These are phyloP conservation scores for Daktulosphaira vitifoliae DNA, from an alignment of 1,140 invertebrate genomes.

Conservation along the genomic window DNA sequence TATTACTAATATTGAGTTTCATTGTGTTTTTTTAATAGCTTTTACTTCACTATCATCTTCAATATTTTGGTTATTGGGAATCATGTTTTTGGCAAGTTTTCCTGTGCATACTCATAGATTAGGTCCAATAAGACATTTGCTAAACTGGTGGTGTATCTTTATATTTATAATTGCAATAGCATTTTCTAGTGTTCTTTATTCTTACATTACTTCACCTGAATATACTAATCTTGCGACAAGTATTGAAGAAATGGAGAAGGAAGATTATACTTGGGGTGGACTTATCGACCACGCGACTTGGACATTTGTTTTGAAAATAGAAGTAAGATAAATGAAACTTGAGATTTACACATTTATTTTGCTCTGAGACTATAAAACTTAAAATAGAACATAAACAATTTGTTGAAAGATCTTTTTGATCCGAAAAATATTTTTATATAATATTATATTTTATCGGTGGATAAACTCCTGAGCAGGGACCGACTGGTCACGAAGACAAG, in stretches of 20 bases:
- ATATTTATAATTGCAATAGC: slow-evolving; percentile 14
- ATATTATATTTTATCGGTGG: no score
- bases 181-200: slow-evolving; percentile 25
- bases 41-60: neutral
- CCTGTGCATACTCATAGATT: neutral
- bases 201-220: slow-evolving; percentile 12
- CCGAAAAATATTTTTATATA: no score
- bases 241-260: slow-evolving; percentile 5
- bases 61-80: slow-evolving; percentile 20
- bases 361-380: no score
- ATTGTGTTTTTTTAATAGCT: no score
- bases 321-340: slow-evolving; percentile 10
- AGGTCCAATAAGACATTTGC: slow-evolving; percentile 16
- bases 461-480: no score
- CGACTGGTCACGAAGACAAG: no score
- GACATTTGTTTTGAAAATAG: slow-evolving; percentile 6
- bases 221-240: neutral
- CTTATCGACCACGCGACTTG: slow-evolving; percentile 8
- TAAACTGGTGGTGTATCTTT: slow-evolving; percentile 31
- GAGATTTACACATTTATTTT: no score
- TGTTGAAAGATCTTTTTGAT: no score
- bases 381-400: no score
- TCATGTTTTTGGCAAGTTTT: slow-evolving; percentile 12
- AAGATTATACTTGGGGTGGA: slow-evolving; percentile 11
- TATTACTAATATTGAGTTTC: no score